Conservation (phyloP, 2,113 vertebrate genomes). For the Lagopus leucura region DNA sequence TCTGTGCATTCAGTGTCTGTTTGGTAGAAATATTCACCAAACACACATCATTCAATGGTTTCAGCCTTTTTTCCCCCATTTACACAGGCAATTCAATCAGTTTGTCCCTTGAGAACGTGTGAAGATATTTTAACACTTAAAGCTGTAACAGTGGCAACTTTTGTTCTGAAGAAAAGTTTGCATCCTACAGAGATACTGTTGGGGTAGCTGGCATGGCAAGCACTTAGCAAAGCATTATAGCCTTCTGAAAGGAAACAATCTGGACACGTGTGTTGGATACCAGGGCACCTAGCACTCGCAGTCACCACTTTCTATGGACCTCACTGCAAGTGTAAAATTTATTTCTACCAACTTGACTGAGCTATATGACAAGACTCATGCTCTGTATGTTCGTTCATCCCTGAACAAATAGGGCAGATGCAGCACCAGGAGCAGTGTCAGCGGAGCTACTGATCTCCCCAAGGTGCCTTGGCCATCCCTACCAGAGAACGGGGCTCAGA, state of each 20-base stretch:
- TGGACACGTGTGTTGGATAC: background rate
- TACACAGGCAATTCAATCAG: background rate
- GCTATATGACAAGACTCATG: background rate
- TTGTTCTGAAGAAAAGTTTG: background rate
- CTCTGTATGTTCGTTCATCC: background rate
- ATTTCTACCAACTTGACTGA: background rate
- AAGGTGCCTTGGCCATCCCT: background rate
- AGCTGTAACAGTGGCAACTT: background rate
- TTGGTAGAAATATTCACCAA: background rate
- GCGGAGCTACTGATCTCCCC: background rate
- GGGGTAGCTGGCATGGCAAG: background rate
- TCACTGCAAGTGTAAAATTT: background rate
- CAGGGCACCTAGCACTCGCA: background rate
- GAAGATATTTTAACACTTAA: background rate
- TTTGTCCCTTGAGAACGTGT: background rate
- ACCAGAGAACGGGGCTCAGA: background rate
- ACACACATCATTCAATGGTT: background rate
- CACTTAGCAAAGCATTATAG: no score
- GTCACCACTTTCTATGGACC: background rate
- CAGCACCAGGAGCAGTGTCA: background rate
- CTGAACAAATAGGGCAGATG: background rate
- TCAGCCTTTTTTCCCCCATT: background rate
- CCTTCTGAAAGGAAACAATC: background rate
- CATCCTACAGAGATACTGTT: no score
- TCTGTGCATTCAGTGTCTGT: background rate